These are phyloP conservation scores for Cyclargus thomasi DNA, from an alignment of 1,140 invertebrate genomes.

Conservation along the genomic window DNA sequence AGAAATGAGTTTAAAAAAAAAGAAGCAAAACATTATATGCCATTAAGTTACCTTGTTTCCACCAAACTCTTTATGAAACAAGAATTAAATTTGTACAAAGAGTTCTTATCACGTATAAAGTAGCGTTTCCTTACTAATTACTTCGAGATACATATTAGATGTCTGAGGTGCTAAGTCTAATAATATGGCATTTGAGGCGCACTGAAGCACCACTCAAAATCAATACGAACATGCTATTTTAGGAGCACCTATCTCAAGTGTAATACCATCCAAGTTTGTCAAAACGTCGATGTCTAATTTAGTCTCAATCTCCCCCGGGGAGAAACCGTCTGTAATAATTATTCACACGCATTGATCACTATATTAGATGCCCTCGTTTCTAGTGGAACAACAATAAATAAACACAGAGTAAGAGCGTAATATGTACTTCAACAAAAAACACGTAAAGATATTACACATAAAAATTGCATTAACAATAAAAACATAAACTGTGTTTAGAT, in stretches of 20 bases:
- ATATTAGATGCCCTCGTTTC: not conserved
- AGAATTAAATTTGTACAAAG: no score
- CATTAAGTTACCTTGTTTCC: no score
- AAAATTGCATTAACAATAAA: no score
- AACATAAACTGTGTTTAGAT: no score
- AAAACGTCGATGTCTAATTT: not conserved
- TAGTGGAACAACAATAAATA: not conserved
- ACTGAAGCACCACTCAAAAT: not conserved
- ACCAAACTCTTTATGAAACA: no score
- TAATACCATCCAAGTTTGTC: not conserved
- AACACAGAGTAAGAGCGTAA: not conserved
- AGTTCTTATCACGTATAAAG: no score
- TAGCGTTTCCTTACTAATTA: no score
- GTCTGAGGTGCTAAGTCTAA: not conserved
- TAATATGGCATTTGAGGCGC: not conserved
- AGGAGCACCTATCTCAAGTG: not conserved
- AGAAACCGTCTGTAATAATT: not conserved
- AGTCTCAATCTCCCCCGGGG: not conserved
- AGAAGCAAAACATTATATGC: no score
- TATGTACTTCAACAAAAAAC: no score
- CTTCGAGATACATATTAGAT: no score
- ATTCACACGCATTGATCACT: constrained; percentile 11
- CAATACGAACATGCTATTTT: not conserved
- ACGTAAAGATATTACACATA: no score
- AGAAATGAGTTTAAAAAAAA: no score